Evolutionary conservation across 2,888 invertebrate genomes (phyloP).

Genomic region (Drosophila setosimentum): DNA sequence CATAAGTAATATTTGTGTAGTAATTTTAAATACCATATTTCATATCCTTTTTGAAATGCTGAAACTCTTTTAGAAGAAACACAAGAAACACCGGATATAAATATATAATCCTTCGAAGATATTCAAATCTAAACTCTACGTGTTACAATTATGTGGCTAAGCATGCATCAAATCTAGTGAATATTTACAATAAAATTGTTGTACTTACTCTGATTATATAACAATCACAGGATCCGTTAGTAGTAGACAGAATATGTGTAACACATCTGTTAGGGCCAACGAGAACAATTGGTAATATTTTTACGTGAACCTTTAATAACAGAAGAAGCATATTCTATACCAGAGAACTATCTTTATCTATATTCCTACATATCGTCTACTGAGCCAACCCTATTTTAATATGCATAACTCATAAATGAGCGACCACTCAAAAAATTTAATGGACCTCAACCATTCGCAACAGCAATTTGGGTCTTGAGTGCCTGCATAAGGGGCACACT

Average conservation of each 20-base stretch:
- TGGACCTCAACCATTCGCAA: constrained; percentile 63
- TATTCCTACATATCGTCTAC: background rate
- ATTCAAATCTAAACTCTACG: background rate
- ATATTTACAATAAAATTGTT: background rate
- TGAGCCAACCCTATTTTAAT: constrained; percentile 48
- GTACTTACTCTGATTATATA: background rate
- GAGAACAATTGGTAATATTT: background rate
- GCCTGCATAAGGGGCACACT: constrained; percentile 6
- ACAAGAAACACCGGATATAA: constrained; percentile 23
- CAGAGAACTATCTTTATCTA: background rate
- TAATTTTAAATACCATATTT: background rate
- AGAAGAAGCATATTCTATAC: background rate
- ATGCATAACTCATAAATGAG: constrained; percentile 63
- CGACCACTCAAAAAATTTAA: constrained; percentile 55
- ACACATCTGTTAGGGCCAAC: too few species aligned
- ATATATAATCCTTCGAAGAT: background rate
- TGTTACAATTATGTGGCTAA: background rate
- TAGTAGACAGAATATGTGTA: background rate
- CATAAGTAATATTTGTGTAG: background rate
- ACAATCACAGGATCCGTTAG: background rate
- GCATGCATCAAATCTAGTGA: background rate
- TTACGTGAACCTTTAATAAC: background rate
- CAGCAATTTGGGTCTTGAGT: constrained; percentile 33
- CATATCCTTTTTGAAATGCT: too few species aligned
- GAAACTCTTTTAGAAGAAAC: background rate